Evolutionary conservation across 2,797 vertebrate genomes (phyloP).

Genomic region (Spinus olivaceus): DNA sequence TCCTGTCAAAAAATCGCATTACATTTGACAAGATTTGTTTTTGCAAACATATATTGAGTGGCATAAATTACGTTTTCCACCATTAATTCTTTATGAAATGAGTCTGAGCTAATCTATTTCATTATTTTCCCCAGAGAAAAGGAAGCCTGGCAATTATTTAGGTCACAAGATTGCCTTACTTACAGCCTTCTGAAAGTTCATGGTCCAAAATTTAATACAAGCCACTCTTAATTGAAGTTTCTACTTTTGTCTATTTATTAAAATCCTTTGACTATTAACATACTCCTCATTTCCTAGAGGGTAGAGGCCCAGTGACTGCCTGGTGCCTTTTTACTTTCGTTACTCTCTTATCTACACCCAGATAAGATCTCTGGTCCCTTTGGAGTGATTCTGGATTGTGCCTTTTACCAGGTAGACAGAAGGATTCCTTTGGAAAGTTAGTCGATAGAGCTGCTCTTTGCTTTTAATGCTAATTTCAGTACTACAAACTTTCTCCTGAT

Average conservation of each 20-base stretch:
- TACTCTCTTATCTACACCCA: background rate
- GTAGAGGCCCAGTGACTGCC: background rate
- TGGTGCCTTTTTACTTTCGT: background rate
- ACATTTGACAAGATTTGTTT: slow-evolving; percentile 37
- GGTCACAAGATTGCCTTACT: slow-evolving; percentile 29
- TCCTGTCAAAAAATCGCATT: background rate
- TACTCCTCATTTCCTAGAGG: background rate
- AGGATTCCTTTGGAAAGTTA: background rate
- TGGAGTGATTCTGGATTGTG: background rate
- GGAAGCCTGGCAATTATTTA: slow-evolving; percentile 50
- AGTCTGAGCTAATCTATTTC: slow-evolving; percentile 41
- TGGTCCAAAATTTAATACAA: slow-evolving; percentile 35
- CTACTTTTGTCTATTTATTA: slow-evolving; percentile 6
- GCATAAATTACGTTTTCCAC: slow-evolving; percentile 45
- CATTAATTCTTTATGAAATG: slow-evolving; percentile 57
- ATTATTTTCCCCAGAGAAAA: slow-evolving; percentile 43
- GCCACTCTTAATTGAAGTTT: background rate
- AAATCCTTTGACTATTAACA: background rate
- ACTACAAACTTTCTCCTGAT: background rate
- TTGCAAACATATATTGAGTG: slow-evolving; percentile 27
- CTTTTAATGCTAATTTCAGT: background rate
- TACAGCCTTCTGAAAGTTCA: slow-evolving; percentile 32
- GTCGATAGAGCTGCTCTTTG: background rate
- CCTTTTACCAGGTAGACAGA: background rate
- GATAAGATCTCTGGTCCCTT: background rate